phyloP scores from a whole-genome alignment of 2,888 invertebrate species.

The Polydrusus tereticollis region DNA sequence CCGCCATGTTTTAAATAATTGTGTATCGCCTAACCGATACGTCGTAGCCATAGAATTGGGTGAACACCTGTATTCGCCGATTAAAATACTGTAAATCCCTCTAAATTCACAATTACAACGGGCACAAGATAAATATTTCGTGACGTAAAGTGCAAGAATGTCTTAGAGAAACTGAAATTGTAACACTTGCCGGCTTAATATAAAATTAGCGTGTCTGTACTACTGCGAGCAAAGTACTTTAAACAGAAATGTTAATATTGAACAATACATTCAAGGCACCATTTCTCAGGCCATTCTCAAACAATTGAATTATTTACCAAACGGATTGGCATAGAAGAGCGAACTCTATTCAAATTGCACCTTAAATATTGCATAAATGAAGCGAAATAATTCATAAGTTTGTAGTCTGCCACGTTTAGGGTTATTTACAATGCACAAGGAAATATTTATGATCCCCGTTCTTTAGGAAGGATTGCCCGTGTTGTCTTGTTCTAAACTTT shows the following conservation, averaged over 20 bases:
- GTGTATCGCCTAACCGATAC: too few relatives aligned
- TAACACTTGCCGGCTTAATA: conserved; percentile 52
- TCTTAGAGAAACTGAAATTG: conserved; percentile 33
- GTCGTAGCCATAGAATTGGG: too few relatives aligned
- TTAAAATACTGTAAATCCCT: too few relatives aligned
- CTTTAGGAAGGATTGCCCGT: conserved; percentile 65
- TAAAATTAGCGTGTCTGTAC: conserved; percentile 61
- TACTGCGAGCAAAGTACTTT: conserved; percentile 56
- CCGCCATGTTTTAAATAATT: too few relatives aligned
- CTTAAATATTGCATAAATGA: conserved; percentile 69
- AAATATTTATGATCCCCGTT: conserved; percentile 70
- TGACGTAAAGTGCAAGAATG: conserved; percentile 11
- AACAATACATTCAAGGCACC: conserved; percentile 62
- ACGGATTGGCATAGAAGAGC: conserved; percentile 68
- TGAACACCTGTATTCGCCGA: too few relatives aligned
- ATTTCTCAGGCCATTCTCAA: conserved; percentile 66
- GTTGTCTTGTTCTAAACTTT: conserved; percentile 66
- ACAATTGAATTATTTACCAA: conserved; percentile 68
- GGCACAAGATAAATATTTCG: conserved; percentile 28
- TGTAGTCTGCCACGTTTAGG: conserved; percentile 69
- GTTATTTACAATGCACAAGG: conserved; percentile 71
- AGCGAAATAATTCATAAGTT: conserved; percentile 69
- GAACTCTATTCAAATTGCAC: conserved; percentile 68
- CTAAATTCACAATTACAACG: not conserved
- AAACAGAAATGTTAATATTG: conserved; percentile 64